A percentile compares a stretch with the other conserved stretches of the same genome.
Conservation (phyloP, 2,113 vertebrate genomes). For the Rattus norvegicus region DNA sequence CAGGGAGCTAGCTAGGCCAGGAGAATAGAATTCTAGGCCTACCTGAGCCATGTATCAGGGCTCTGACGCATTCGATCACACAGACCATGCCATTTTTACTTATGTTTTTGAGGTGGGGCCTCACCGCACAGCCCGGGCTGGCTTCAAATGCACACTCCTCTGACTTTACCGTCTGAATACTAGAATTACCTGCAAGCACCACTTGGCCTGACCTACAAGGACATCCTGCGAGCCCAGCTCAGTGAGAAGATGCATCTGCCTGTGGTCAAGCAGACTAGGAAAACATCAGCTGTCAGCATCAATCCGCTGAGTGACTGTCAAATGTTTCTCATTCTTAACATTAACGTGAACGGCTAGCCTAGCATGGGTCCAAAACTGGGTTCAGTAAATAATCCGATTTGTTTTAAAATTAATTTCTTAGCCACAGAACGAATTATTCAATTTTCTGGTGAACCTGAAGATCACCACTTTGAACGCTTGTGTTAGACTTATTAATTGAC, state of each 20-base stretch:
- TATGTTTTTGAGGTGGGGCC: background rate
- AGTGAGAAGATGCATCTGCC: background rate
- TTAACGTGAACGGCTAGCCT: background rate
- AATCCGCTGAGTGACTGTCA: background rate
- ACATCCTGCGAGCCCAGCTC: background rate
- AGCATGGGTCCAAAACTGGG: background rate
- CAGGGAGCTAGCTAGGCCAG: background rate
- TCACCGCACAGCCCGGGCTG: background rate
- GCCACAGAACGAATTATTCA: background rate
- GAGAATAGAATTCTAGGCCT: background rate
- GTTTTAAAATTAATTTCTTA: background rate
- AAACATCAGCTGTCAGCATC: background rate
- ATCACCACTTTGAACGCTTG: background rate
- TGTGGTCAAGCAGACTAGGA: background rate
- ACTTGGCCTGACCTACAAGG: background rate
- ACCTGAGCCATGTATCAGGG: background rate
- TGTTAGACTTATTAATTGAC: background rate
- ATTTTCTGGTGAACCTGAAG: slow-evolving; percentile 31
- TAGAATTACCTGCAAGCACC: background rate
- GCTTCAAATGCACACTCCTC: background rate
- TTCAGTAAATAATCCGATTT: background rate
- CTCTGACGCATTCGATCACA: background rate
- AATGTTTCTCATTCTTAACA: background rate
- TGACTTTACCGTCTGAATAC: background rate
- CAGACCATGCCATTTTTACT: background rate